Evolutionary conservation across 2,797 vertebrate genomes (phyloP).

Genomic region (Staurois parvus): DNA sequence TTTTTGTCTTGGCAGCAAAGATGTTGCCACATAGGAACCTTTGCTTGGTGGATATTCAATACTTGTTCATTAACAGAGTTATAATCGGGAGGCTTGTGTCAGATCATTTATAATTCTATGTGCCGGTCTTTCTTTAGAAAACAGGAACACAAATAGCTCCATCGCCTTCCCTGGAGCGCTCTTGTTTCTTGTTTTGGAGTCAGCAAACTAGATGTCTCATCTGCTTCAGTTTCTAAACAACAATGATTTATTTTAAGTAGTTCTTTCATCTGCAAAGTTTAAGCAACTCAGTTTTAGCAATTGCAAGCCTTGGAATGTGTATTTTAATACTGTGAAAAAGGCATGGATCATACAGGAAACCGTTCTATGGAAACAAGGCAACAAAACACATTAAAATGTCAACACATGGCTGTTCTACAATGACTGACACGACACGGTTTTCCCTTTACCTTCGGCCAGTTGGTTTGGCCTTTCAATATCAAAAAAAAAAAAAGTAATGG

Average conservation of each 20-base stretch:
- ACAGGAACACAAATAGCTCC: neutral
- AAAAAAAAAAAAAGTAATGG: too few species aligned
- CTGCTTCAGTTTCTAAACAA: neutral
- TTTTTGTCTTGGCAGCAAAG: neutral
- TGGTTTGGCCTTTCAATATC: too few species aligned
- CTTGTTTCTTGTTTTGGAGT: neutral
- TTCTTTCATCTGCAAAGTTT: neutral
- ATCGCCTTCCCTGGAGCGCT: neutral
- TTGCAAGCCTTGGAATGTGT: neutral
- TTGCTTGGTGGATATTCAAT: constrained; percentile 6
- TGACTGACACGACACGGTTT: too few species aligned
- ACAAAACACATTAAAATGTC: too few species aligned
- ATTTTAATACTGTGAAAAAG: neutral
- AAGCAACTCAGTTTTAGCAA: neutral
- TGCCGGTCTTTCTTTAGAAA: neutral
- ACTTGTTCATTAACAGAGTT: constrained; percentile 40
- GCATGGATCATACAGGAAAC: neutral
- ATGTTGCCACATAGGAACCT: neutral
- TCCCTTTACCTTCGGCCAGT: too few species aligned
- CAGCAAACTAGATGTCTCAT: neutral
- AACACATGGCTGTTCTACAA: too few species aligned
- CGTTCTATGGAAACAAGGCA: too few species aligned
- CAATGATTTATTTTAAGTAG: neutral
- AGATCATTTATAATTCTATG: neutral
- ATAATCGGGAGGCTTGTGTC: neutral